phyloP scores from a whole-genome alignment of 2,113 vertebrate genomes.

The Tylochromis polylepis region DNA sequence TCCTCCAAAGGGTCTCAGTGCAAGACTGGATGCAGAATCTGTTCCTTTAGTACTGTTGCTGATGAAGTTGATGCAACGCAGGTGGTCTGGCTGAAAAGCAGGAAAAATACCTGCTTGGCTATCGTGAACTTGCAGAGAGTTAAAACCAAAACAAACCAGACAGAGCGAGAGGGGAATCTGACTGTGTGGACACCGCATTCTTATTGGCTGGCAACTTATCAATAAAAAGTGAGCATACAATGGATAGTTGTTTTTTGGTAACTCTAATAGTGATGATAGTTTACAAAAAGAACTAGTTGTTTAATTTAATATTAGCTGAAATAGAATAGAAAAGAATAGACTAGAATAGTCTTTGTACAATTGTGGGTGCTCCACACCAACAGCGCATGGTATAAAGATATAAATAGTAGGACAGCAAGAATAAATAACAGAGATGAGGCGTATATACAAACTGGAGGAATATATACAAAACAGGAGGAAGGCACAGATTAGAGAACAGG shows the following conservation, averaged over 20 bases:
- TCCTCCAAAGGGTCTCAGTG: not conserved
- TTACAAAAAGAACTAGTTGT: accelerated
- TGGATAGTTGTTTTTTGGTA: not conserved
- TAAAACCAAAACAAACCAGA: not conserved
- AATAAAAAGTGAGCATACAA: not conserved
- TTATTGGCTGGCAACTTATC: not conserved
- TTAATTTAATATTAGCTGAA: not conserved
- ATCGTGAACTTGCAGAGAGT: not conserved
- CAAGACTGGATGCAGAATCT: too few species aligned
- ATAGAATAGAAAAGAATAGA: not conserved
- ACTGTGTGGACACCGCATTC: not conserved
- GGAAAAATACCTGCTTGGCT: not conserved
- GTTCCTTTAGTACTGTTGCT: not conserved
- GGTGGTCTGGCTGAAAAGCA: not conserved
- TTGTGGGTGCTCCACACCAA: accelerated
- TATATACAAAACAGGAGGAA: not conserved
- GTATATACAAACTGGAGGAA: not conserved
- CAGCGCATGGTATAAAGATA: not conserved
- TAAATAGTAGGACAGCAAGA: not conserved
- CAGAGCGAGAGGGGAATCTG: not conserved
- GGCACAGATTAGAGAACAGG: not conserved
- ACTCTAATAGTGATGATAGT: not conserved
- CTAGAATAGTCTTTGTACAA: accelerated
- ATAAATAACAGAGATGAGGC: not conserved
- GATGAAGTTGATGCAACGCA: accelerated